Evolutionary conservation across 2,797 vertebrate species (phyloP).

Genomic region (Girardinus metallicus): DNA sequence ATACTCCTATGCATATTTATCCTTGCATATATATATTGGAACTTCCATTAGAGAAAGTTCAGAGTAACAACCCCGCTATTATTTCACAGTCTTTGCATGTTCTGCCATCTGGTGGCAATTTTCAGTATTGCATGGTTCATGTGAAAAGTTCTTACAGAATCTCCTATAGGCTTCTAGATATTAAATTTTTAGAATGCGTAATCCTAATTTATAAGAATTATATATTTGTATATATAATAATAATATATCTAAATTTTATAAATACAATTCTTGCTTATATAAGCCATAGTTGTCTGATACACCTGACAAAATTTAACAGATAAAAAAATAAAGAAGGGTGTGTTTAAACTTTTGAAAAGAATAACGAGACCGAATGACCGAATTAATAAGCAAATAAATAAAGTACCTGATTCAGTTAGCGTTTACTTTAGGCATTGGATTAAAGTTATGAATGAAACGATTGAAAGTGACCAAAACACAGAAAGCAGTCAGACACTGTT

Average conservation of each 20-base stretch:
- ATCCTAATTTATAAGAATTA: no score
- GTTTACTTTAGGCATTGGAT: background rate
- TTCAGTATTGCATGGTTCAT: background rate
- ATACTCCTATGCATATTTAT: background rate
- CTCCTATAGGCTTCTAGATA: background rate
- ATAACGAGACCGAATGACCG: background rate
- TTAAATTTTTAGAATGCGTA: background rate
- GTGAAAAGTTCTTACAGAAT: background rate
- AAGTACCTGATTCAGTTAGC: background rate
- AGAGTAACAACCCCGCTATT: background rate
- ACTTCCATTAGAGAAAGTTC: background rate
- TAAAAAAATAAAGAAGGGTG: background rate
- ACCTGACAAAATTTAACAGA: background rate
- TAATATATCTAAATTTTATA: no score
- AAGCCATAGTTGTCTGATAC: background rate
- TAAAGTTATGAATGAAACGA: background rate
- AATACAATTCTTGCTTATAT: no score
- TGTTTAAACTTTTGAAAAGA: background rate
- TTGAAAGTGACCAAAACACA: background rate
- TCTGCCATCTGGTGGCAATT: conserved; percentile 56
- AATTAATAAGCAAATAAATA: background rate
- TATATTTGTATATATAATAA: no score
- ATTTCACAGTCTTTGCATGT: conserved; percentile 33
- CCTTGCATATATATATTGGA: background rate
- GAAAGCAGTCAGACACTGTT: background rate